These are phyloP conservation scores for Choloepus didactylus DNA, from an alignment of 2,797 vertebrate species.

Conservation along the genomic window DNA sequence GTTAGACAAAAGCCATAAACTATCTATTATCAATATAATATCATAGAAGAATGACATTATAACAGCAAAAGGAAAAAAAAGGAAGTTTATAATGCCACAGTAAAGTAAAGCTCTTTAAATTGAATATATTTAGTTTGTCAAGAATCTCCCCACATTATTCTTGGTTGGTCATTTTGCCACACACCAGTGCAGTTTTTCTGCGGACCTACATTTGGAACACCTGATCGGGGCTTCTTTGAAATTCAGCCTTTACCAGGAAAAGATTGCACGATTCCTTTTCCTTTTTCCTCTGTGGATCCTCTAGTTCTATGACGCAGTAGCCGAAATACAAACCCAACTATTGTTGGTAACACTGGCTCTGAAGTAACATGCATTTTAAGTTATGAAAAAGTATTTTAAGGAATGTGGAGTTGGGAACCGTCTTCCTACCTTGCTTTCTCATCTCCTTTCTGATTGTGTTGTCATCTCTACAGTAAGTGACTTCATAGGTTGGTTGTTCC, in stretches of 20 bases:
- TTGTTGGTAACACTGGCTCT: background rate
- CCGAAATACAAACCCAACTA: background rate
- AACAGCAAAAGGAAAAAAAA: background rate
- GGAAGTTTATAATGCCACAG: background rate
- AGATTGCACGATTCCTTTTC: background rate
- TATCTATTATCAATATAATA: background rate
- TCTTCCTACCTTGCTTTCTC: background rate
- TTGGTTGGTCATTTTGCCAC: background rate
- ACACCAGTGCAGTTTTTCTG: background rate
- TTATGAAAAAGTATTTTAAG: background rate
- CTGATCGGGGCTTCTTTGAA: background rate
- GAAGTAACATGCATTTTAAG: background rate
- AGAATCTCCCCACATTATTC: background rate
- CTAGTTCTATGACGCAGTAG: background rate
- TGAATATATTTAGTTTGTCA: background rate
- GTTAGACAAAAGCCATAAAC: background rate
- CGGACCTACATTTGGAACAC: background rate
- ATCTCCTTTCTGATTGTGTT: too few species aligned
- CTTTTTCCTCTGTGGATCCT: background rate
- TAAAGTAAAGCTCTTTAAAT: background rate
- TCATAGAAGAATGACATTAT: background rate
- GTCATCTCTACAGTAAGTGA: background rate
- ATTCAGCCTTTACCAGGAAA: constrained; percentile 14
- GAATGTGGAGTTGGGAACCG: background rate
- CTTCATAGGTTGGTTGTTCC: background rate